These are phyloP conservation scores for Danio kyathit DNA, from an alignment of 2,797 vertebrate genomes.

Conservation along the genomic window DNA sequence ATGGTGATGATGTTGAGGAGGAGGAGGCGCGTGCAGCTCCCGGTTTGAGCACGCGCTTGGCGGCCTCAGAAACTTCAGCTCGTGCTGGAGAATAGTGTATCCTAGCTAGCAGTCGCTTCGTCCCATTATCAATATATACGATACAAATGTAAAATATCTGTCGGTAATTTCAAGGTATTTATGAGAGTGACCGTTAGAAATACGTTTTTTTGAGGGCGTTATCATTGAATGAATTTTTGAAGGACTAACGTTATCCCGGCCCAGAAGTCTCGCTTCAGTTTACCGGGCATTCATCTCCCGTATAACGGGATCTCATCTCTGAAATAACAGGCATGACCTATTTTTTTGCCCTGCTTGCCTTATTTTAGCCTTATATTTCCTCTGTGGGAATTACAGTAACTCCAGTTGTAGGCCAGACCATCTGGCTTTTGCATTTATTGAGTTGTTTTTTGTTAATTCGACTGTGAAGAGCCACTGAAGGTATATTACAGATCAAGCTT, in stretches of 20 bases:
- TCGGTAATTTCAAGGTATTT: neutral
- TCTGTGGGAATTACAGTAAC: conserved; percentile 11
- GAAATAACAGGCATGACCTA: conserved; percentile 26
- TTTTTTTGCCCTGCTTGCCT: conserved; percentile 13
- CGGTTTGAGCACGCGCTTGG: conserved; percentile 37
- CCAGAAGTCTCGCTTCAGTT: conserved; percentile 20
- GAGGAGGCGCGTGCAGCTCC: conserved; percentile 49
- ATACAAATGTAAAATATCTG: neutral
- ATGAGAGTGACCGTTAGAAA: neutral
- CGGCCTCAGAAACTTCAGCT: conserved; percentile 45
- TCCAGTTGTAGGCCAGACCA: conserved; percentile 9
- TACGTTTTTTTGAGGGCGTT: neutral
- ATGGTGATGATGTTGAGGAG: conserved; percentile 30
- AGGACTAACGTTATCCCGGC: conserved; percentile 3
- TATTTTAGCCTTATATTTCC: conserved; percentile 1
- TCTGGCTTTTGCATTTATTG: neutral
- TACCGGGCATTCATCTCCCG: neutral
- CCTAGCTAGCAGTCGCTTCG: neutral
- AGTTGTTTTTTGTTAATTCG: neutral
- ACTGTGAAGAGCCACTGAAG: neutral
- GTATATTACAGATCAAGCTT: neutral
- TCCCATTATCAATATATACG: neutral
- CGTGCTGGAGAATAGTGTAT: neutral
- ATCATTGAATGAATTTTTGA: conserved; percentile 23
- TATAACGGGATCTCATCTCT: conserved; percentile 5